Conservation (phyloP, 2,113 vertebrate genomes). For the Heterotilapia buettikoferi region DNA sequence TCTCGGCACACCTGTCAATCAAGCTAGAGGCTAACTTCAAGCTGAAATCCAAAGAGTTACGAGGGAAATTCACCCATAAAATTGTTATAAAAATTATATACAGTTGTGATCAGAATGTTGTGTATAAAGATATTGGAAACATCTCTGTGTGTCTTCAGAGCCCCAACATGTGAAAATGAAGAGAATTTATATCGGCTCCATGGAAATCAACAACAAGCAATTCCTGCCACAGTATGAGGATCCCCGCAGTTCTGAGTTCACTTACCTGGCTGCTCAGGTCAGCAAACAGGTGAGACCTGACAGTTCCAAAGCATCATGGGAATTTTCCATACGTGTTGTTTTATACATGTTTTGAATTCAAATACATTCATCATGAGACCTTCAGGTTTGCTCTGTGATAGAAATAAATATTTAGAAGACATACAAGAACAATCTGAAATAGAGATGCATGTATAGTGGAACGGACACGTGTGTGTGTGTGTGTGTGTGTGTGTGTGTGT, state of each 20-base stretch:
- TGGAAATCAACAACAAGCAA: conserved; percentile 45
- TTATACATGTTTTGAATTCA: not conserved
- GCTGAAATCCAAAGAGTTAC: not conserved
- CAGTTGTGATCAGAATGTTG: not conserved
- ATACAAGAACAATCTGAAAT: not conserved
- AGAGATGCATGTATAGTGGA: not conserved
- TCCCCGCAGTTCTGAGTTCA: conserved; percentile 32
- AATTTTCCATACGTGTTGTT: not conserved
- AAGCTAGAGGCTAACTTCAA: not conserved
- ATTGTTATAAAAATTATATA: fast-evolving
- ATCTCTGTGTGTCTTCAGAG: conserved; percentile 20
- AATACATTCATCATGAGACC: not conserved
- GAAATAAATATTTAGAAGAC: not conserved
- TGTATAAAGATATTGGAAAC: fast-evolving
- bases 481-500: not conserved
- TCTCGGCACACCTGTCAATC: not conserved
- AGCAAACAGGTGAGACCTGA: conserved; percentile 41
- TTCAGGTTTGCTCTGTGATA: not conserved
- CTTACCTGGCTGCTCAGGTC: conserved; percentile 38
- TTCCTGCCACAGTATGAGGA: conserved; percentile 56
- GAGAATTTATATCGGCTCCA: conserved; percentile 56
- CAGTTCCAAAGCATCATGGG: not conserved
- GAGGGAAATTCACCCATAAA: not conserved
- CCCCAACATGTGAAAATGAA: conserved; percentile 2
- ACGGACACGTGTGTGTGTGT: not conserved